Base-by-base conservation (phyloP, 1,140 invertebrate genomes). In the Platyura marginata region DNA sequence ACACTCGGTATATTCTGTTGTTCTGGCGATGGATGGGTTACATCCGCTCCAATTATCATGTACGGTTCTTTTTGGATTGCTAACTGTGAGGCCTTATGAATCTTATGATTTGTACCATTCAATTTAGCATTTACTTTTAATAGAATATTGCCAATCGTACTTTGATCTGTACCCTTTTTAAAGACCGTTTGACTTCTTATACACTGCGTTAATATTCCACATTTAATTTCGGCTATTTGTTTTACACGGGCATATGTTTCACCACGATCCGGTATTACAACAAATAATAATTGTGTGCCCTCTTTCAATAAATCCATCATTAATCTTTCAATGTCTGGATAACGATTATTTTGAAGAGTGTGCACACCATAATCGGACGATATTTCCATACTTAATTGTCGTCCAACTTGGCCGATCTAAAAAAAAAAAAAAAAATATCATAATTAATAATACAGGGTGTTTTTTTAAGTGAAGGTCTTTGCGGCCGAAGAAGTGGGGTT, bases 31-130 rank as follows among this genome's bases (percentile, higher is more conserved):
- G 85, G 84, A 70, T 92, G 87, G 1, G 84, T 88, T 1, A 91
- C 86, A 64, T 93, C 89, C 18, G 86, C 87, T 1, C 89, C 86
- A 23, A 91, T 64, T 13, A 84, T 70, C 65, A 90, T 81, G 62
- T 50, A 56, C 43, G 64, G 55, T 22, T 42, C 47, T 25, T 42
- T 57, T 3, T 57, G 3, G 10, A 38, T 32, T 35, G 5, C 6
- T 36, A 15, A n/a, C 6, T 15, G 16, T 6, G 36, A 23, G 3
- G 46, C 9, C 0, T 36, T 0, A 25, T 50, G 49, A 6, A 87
- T 50, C 13, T 54, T 62, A 53, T 89, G 81, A 65, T 92, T 93
- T 0, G 75, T 64, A 0, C 86, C 85, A 60, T 86, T 84, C 23
- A 92, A 51, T 59, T 93, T 92, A 0, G 82, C 75, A 49, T 75